Evolutionary conservation across 2,888 invertebrate genomes (phyloP).

Genomic region (Muscina levida): DNA sequence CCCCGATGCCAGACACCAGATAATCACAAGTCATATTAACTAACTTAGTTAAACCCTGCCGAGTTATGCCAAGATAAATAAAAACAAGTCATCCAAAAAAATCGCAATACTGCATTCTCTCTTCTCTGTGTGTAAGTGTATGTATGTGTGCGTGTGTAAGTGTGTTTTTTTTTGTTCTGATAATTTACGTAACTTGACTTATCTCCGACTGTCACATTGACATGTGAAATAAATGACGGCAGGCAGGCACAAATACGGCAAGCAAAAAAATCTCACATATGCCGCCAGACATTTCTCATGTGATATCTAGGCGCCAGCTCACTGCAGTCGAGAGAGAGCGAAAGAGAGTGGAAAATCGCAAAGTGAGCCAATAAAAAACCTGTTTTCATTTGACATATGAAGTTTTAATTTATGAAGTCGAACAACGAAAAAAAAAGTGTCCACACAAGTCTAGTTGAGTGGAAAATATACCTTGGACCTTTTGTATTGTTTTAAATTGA

Average conservation of each 20-base stretch:
- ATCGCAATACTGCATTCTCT: too few species aligned
- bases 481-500: too few species aligned
- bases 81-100: background rate
- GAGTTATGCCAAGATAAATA: background rate
- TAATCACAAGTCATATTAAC: background rate
- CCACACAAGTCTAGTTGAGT: constrained; percentile 45
- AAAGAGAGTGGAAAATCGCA: constrained; percentile 61
- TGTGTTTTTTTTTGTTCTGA: background rate
- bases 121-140: too few species aligned
- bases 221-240: constrained; percentile 65
- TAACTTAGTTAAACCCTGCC: background rate
- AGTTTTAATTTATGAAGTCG: constrained; percentile 68
- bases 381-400: constrained; percentile 66
- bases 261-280: background rate
- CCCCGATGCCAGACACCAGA: background rate
- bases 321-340: constrained; percentile 64
- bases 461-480: constrained; percentile 33
- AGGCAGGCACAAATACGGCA: constrained; percentile 32
- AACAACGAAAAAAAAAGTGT: background rate
- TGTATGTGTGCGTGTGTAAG: too few species aligned
- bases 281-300: background rate
- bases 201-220: constrained; percentile 63
- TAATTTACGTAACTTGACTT: constrained; percentile 56
- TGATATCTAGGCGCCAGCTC: too few species aligned
- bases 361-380: too few species aligned